Evolutionary conservation across 2,888 invertebrate genomes (phyloP).

Genomic region (Hirtodrosophila confusa): DNA sequence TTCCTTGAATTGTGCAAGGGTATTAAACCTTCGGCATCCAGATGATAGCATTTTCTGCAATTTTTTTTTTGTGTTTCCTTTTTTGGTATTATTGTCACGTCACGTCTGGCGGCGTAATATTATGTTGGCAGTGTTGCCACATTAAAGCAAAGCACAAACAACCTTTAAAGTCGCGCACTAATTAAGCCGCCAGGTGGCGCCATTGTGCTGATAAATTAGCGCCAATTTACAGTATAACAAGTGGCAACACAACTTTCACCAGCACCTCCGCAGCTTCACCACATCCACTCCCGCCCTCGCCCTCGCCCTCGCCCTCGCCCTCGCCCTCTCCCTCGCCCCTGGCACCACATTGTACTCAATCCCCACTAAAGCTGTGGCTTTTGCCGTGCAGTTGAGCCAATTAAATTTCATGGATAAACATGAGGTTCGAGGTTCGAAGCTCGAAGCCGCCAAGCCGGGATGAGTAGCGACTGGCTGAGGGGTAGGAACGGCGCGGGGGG

Average conservation of each 20-base stretch:
- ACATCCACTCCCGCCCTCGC: not conserved
- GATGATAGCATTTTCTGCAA: conserved; percentile 1
- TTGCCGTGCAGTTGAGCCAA: conserved; percentile 65
- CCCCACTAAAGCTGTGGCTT: conserved; percentile 26
- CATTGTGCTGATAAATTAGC: conserved; percentile 64
- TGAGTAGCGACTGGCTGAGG: conserved; percentile 2
- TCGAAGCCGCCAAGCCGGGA: conserved; percentile 26
- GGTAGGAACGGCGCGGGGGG: not conserved
- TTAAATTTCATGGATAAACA: conserved; percentile 77
- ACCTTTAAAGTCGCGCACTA: conserved; percentile 51
- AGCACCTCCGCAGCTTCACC: too few relatives aligned
- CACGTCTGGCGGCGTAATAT: conserved; percentile 63
- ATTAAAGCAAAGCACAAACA: conserved; percentile 44
- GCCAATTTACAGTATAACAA: conserved; percentile 58
- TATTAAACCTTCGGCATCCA: too few relatives aligned
- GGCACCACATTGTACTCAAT: not conserved
- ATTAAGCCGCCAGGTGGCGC: conserved; percentile 64
- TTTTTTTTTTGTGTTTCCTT: conserved; percentile 7
- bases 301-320: not conserved
- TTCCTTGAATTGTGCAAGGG: too few relatives aligned
- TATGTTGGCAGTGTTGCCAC: conserved; percentile 20
- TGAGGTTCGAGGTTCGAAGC: conserved; percentile 40
- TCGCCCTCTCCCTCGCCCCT: not conserved
- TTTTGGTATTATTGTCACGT: conserved; percentile 74
- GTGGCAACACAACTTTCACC: conserved; percentile 45